Conservation (phyloP, 2,888 invertebrate species). For the Drosophila mulleri region DNA sequence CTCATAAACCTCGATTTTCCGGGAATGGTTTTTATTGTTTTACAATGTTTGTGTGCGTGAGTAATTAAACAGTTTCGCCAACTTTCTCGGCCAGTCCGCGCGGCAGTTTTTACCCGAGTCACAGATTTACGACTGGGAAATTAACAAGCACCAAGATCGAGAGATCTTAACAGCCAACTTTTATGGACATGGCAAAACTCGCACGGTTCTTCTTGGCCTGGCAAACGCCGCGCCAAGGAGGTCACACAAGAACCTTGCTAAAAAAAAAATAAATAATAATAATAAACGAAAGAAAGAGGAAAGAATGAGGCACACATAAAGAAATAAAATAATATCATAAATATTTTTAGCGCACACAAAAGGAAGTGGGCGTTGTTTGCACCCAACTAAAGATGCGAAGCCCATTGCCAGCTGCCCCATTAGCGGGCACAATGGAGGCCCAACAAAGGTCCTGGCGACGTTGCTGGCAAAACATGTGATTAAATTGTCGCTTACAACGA, state of each 20-base stretch:
- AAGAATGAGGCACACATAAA: constrained; percentile 17
- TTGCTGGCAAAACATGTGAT: constrained; percentile 69
- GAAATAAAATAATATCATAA: constrained; percentile 21
- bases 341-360: constrained; percentile 32
- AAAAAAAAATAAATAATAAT: constrained; percentile 5
- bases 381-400: constrained; percentile 38
- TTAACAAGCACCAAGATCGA: constrained; percentile 49
- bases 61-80: constrained; percentile 70
- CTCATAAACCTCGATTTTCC: constrained; percentile 58
- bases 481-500: constrained; percentile 74
- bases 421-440: constrained; percentile 45
- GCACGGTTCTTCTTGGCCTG: constrained; percentile 37
- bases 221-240: constrained; percentile 35
- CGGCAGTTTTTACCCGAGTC: constrained; percentile 52
- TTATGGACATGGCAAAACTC: constrained; percentile 60
- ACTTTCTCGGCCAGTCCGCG: constrained; percentile 53
- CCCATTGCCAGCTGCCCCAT: constrained; percentile 64
- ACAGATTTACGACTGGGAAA: constrained; percentile 55
- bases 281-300: not conserved
- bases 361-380: constrained; percentile 75
- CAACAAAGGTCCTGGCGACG: constrained; percentile 48
- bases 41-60: constrained; percentile 66
- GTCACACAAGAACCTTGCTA: constrained; percentile 40
- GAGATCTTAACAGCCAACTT: constrained; percentile 30
- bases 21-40: constrained; percentile 67